Percentiles rank a stretch among this genome's conserved stretches.
Conservation (phyloP, 2,113 vertebrate genomes). For the Muscicapa adusta region DNA sequence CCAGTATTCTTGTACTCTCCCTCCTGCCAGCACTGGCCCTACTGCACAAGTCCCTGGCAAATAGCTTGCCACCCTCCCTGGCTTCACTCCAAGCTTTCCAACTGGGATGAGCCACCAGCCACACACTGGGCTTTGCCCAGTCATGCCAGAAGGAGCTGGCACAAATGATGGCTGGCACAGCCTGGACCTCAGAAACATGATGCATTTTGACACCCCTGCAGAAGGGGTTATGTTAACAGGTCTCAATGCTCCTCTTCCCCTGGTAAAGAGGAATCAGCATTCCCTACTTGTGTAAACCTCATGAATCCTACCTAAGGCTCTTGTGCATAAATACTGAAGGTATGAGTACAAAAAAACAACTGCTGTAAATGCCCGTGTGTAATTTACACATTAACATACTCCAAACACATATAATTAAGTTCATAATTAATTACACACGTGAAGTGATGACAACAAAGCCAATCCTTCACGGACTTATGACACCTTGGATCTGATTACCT, state of each 20-base stretch:
- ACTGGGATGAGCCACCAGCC: not conserved
- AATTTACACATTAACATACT: not conserved
- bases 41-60: not conserved
- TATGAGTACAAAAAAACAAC: not conserved
- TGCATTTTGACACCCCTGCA: not conserved
- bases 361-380: not conserved
- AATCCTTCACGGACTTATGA: rapidly evolving
- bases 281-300: not conserved
- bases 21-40: not conserved
- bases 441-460: not conserved
- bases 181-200: rapidly evolving
- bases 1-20: not conserved
- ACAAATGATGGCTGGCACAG: rapidly evolving
- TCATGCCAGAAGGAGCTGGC: not conserved
- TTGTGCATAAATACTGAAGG: not conserved
- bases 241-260: not conserved
- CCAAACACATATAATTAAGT: not conserved
- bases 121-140: not conserved
- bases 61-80: not conserved
- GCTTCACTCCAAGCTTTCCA: not conserved
- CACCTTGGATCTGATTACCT: not conserved
- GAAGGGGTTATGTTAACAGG: not conserved
- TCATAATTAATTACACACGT: not conserved
- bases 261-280: not conserved
- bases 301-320: not conserved